These are phyloP conservation scores for Muricea muricata DNA, from an alignment of 92 coral and sea anemone species.

Conservation along the genomic window DNA sequence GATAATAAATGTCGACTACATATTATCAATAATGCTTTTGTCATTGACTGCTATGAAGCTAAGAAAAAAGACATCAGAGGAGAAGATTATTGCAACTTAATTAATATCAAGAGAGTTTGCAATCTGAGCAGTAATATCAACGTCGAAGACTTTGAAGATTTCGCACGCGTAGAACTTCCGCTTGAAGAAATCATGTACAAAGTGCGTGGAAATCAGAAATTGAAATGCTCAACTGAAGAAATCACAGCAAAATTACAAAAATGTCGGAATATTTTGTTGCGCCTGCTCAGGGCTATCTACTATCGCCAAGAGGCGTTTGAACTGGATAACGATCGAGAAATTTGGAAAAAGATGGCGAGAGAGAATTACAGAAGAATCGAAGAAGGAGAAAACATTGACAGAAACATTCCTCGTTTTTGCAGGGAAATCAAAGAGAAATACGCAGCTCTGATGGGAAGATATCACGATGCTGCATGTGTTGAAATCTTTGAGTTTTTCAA, in stretches of 20 bases:
- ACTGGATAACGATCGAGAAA: slow-evolving; percentile 8
- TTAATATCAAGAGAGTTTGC: slow-evolving; percentile 42
- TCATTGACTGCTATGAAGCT: slow-evolving; percentile 17
- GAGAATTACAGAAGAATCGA: background rate
- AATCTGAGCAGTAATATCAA: background rate
- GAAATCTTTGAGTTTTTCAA: slow-evolving; percentile 43
- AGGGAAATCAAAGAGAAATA: slow-evolving; percentile 28
- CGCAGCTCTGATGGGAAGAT: slow-evolving; percentile 29
- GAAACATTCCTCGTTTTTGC: background rate
- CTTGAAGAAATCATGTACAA: background rate
- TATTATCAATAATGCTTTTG: background rate
- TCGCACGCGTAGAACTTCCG: background rate
- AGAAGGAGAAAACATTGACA: background rate
- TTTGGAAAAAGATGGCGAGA: slow-evolving; percentile 37
- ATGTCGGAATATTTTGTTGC: slow-evolving; percentile 12
- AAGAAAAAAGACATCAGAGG: slow-evolving; percentile 17
- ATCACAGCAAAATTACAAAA: background rate
- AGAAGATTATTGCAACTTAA: slow-evolving; percentile 24
- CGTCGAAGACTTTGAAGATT: background rate
- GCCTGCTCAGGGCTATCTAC: background rate
- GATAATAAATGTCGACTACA: background rate
- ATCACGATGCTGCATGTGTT: slow-evolving; percentile 31
- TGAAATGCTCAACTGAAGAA: background rate
- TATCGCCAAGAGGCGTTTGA: slow-evolving; percentile 37
- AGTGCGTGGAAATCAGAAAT: background rate